Base-by-base conservation (phyloP, 2,888 invertebrate species). In the Vesta saturnalis region DNA sequence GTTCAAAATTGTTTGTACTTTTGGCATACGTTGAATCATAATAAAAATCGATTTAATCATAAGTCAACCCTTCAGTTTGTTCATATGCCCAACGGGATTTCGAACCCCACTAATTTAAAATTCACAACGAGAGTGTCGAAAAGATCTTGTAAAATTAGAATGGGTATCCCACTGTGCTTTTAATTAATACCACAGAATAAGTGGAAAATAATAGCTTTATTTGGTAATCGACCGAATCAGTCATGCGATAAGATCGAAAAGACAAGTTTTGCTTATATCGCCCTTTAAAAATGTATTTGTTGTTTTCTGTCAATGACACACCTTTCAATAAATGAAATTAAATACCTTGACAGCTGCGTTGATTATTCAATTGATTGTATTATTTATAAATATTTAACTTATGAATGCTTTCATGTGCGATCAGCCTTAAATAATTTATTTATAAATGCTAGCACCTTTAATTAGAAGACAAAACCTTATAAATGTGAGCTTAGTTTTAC, bases 181-280 rank as follows among this genome's bases (percentile, higher is more conserved):
- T 43, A 70, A 66, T 70, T 63, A 62, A 54, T 39, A 59, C 61
- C 65, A 52, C 56, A 54, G 55, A 60, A 64, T 64, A 74, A 72
- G 73, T 69, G 64, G 61, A 69, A 72, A 72, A 75, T 74, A 76
- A 76, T 65, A 68, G 43, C 15, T 16, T 14, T 46, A 57, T 54
- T 68, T 71, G 65, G 65, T 59, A 65, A 68, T 60, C 62, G 64
- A 64, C 60, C 12, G 57, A 62, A 67, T 49, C 70, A 60, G 43
- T 54, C 62, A 70, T 72, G 75, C 73, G 72, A 72, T 66, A 73
- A 75, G 64, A 75, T 72, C 71, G 70, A 55, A 43, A 23, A 67
- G 74, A 74, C 73, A 71, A 74, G 74, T 60, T 68, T 71, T 64
- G 74, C 71, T 69, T 73, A 71, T 75, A 63, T n/a, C 49, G 59